Evolutionary conservation across 2,113 vertebrate species (phyloP).

Genomic region (Ammodytes dubius): DNA sequence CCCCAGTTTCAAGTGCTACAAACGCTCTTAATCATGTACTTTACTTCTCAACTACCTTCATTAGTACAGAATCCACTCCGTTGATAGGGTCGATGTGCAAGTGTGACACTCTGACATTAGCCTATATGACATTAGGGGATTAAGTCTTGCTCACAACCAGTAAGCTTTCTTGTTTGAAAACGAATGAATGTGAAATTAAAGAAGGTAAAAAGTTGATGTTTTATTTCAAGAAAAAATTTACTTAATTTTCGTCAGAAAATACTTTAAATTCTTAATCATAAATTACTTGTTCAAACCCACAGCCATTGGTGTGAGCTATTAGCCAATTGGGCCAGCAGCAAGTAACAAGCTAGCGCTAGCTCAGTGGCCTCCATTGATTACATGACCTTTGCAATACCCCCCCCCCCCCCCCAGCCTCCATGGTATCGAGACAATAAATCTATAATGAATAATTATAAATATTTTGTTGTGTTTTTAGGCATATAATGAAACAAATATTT

Average conservation of each 20-base stretch:
- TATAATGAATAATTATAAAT: not conserved
- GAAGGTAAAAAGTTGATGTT: not conserved
- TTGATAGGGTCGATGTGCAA: not conserved
- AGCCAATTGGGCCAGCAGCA: not conserved
- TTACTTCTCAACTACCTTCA: not conserved
- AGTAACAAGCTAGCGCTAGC: not conserved
- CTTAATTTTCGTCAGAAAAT: not conserved
- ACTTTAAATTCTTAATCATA: not conserved
- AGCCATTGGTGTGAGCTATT: not conserved
- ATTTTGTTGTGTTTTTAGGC: not conserved
- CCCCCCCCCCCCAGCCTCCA: not conserved
- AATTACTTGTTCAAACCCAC: not conserved
- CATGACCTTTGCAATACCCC: not conserved
- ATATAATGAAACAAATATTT: slow-evolving; percentile 12
- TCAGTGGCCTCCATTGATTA: not conserved
- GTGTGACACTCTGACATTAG: not conserved
- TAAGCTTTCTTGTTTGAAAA: slow-evolving; percentile 6
- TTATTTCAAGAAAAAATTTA: too few species aligned
- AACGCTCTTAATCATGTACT: not conserved
- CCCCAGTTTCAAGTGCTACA: not conserved
- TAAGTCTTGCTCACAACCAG: not conserved
- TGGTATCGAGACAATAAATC: not conserved
- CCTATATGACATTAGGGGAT: not conserved
- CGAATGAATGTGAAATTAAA: not conserved
- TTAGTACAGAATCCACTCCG: not conserved